phyloP scores from a whole-genome alignment of 1,140 invertebrate genomes.

The Ephestia elutella region DNA sequence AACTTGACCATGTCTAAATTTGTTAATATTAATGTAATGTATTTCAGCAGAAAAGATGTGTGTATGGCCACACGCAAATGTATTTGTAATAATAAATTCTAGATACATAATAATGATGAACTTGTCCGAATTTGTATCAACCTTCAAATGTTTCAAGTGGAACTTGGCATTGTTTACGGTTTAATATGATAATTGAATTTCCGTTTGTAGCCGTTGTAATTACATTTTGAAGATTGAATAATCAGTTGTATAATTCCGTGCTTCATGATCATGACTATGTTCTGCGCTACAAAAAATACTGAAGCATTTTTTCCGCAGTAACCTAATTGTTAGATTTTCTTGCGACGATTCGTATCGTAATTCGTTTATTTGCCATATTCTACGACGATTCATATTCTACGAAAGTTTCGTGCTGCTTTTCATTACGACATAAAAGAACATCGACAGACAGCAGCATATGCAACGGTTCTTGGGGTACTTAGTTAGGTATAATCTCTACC shows the following conservation, averaged over 20 bases:
- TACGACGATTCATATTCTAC: no score
- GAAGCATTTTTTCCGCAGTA: neutral
- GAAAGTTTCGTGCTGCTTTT: no score
- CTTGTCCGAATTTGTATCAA: neutral
- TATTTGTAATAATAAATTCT: no score
- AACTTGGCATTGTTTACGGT: conserved; percentile 2
- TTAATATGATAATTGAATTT: conserved; percentile 5
- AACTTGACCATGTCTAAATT: neutral
- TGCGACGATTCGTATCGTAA: no score
- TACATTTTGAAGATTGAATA: conserved; percentile 4
- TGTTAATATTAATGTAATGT: neutral
- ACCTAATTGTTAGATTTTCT: no score
- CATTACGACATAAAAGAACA: no score
- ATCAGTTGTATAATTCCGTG: neutral
- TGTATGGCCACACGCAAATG: no score
- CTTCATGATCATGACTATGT: neutral
- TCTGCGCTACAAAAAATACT: neutral
- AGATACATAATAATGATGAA: neutral
- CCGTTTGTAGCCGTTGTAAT: conserved; percentile 1
- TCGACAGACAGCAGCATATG: no score
- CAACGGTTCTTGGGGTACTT: no score
- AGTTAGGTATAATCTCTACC: no score
- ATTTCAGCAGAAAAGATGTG: neutral
- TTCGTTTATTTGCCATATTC: no score
- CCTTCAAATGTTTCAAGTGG: neutral